Conservation (phyloP, 2,797 vertebrate genomes). For the Coilia nasus region DNA sequence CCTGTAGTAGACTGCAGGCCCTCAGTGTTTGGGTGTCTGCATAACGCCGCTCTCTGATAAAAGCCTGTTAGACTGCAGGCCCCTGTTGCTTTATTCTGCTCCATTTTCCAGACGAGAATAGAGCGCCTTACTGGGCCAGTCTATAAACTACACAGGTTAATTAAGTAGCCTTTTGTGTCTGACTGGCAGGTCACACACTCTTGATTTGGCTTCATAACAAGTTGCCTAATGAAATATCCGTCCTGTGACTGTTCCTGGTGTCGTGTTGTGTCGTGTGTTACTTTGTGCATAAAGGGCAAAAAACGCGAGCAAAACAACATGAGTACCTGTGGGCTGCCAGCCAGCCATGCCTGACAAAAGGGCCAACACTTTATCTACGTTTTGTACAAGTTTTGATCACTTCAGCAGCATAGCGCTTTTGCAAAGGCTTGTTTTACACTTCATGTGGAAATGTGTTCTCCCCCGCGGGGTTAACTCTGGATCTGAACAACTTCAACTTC, state of each 20-base stretch:
- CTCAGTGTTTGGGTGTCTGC: neutral
- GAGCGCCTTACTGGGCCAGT: slow-evolving; percentile 11
- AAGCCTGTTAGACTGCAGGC: neutral
- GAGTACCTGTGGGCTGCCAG: neutral
- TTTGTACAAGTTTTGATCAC: neutral
- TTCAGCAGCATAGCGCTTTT: neutral
- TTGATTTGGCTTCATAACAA: neutral
- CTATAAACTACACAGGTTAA: slow-evolving; percentile 23
- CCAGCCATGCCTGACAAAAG: neutral
- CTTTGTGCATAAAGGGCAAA: neutral
- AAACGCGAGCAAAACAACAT: neutral
- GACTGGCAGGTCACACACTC: neutral
- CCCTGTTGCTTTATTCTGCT: neutral
- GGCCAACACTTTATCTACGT: neutral
- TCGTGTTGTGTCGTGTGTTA: neutral
- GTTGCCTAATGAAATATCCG: neutral
- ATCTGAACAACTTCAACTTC: neutral
- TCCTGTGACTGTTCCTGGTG: neutral
- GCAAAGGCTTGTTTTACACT: neutral
- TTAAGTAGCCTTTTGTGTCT: slow-evolving; percentile 9
- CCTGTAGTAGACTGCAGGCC: too few species aligned
- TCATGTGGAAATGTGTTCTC: neutral
- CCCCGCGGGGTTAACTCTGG: neutral
- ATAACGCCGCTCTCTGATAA: neutral
- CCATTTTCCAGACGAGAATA: slow-evolving; percentile 10